Evolutionary conservation across 2,888 invertebrate genomes (phyloP).

Genomic region (Incurvaria masculella): DNA sequence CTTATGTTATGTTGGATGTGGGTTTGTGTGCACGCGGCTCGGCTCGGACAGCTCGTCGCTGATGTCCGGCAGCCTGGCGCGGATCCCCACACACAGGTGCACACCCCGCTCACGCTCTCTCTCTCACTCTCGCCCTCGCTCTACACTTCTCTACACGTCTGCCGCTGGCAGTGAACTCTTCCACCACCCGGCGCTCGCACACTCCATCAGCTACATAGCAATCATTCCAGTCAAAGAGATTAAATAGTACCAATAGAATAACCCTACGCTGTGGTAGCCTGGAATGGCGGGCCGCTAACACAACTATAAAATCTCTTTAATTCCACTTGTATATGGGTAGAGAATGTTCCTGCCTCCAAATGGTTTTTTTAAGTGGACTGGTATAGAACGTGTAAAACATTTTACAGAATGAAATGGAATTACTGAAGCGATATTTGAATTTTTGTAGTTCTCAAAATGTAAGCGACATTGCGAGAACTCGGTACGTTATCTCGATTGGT

Average conservation of each 20-base stretch:
- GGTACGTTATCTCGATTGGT: constrained; percentile 25
- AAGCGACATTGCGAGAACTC: constrained; percentile 3
- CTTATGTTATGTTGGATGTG: no score
- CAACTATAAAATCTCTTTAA: no score
- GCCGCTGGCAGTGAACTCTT: constrained; percentile 36
- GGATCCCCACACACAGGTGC: constrained; percentile 55
- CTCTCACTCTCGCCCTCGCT: background rate
- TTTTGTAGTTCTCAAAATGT: background rate
- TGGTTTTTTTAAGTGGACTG: constrained; percentile 1
- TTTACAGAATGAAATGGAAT: constrained; percentile 36
- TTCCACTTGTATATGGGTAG: no score
- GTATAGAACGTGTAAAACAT: constrained; percentile 1
- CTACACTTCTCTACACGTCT: constrained; percentile 23
- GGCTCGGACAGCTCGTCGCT: constrained; percentile 37
- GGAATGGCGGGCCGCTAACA: no score
- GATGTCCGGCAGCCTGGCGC: constrained; percentile 47
- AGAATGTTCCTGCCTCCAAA: no score
- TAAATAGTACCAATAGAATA: no score
- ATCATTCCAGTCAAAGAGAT: no score
- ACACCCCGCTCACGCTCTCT: constrained; percentile 20
- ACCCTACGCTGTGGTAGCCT: no score
- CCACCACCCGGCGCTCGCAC: constrained; percentile 35
- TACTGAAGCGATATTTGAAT: constrained; percentile 28
- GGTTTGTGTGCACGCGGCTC: constrained; percentile 35
- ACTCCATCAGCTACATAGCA: constrained; percentile 42